These are phyloP conservation scores for Polydrusus cervinus DNA, from an alignment of 2,888 invertebrate species.

Conservation along the genomic window DNA sequence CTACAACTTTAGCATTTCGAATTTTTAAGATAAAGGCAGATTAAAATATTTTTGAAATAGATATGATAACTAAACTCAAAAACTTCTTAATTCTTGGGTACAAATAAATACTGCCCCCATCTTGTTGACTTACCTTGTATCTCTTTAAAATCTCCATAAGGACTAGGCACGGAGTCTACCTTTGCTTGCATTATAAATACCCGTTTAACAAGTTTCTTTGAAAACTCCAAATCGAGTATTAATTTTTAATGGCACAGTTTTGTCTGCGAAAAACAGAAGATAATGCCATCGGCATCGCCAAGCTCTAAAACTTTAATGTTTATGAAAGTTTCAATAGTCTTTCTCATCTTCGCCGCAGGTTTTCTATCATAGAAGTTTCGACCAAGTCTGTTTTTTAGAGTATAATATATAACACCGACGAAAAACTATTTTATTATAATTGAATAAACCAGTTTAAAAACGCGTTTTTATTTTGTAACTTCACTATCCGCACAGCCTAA, in stretches of 20 bases:
- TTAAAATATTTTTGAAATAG: too few relatives aligned
- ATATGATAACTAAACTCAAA: too few relatives aligned
- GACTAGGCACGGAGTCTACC: conserved; percentile 58
- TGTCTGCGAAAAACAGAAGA: conserved; percentile 1
- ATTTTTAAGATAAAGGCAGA: too few relatives aligned
- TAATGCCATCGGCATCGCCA: conserved; percentile 7
- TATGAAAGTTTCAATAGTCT: conserved; percentile 1
- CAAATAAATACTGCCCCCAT: too few relatives aligned
- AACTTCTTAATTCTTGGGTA: too few relatives aligned
- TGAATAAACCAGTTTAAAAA: too few relatives aligned
- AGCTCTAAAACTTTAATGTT: not conserved
- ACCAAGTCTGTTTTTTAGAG: not conserved
- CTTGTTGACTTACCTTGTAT: conserved; percentile 60
- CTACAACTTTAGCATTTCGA: too few relatives aligned
- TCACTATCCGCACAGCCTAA: too few relatives aligned
- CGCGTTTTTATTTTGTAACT: too few relatives aligned
- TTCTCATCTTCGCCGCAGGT: not conserved
- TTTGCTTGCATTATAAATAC: conserved; percentile 56
- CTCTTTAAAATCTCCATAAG: conserved; percentile 60
- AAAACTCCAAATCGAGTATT: conserved; percentile 4
- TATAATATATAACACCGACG: not conserved
- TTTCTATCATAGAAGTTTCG: not conserved
- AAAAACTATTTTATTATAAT: not conserved
- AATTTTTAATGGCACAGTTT: conserved; percentile 15
- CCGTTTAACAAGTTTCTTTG: conserved; percentile 14